Conservation (phyloP, 2,113 vertebrate genomes). For the Phylloscopus trochilus region DNA sequence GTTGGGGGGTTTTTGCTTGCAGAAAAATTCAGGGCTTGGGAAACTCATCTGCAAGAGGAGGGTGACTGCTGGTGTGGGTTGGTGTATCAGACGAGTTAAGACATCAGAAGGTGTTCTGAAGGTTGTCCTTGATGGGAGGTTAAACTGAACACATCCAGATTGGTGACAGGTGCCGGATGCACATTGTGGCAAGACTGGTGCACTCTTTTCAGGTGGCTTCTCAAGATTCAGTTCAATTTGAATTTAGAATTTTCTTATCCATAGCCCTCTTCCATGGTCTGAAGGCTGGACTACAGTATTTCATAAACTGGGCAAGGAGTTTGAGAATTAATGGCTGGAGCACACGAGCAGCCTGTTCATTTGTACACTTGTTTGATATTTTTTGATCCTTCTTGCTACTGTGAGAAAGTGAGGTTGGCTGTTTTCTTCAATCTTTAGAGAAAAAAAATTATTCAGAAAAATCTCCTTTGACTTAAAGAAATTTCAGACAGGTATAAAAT, state of each 20-base stretch:
- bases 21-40: background rate
- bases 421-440: background rate
- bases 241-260: background rate
- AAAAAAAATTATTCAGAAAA: background rate
- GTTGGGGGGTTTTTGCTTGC: background rate
- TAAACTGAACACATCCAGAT: background rate
- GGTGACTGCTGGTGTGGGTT: background rate
- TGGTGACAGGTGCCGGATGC: background rate
- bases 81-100: background rate
- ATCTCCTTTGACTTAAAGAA: background rate
- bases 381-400: background rate
- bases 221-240: background rate
- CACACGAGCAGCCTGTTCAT: background rate
- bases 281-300: background rate
- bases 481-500: background rate
- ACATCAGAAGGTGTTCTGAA: background rate
- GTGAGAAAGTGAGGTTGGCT: background rate
- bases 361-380: accelerated
- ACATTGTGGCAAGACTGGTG: background rate
- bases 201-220: background rate
- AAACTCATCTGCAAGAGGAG: background rate
- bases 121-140: background rate
- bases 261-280: background rate
- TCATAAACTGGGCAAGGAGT: background rate
- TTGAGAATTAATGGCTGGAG: background rate